Evolutionary conservation across 1,140 invertebrate species (phyloP).

Genomic region (Diabrotica undecimpunctata): DNA sequence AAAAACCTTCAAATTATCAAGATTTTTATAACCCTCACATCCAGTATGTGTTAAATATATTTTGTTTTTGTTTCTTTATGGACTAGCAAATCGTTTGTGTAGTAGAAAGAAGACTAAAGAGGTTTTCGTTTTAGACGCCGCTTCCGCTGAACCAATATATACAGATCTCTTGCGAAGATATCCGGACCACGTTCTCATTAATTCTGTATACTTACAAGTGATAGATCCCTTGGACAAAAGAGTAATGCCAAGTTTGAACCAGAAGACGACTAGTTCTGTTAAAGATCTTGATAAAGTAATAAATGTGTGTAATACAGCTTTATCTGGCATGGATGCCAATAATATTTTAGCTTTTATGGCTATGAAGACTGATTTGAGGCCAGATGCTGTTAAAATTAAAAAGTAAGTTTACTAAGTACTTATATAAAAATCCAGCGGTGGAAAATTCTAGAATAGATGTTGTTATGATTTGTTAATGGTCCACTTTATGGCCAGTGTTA

Average conservation of each 20-base stretch:
- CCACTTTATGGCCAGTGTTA: too few relatives aligned
- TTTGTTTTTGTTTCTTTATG: too few relatives aligned
- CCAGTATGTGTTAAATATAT: too few relatives aligned
- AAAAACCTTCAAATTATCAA: too few relatives aligned
- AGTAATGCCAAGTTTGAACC: conserved; percentile 39
- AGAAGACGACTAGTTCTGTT: conserved; percentile 14
- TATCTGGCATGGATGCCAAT: conserved; percentile 70
- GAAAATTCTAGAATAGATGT: too few relatives aligned
- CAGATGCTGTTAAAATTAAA: conserved; percentile 77
- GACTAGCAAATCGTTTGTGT: too few relatives aligned
- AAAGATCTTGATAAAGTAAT: conserved; percentile 47
- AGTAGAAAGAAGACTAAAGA: too few relatives aligned
- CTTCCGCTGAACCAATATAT: conserved; percentile 67
- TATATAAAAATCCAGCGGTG: too few relatives aligned
- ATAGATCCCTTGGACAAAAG: conserved; percentile 60
- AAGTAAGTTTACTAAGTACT: conserved; percentile 53
- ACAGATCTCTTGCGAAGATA: conserved; percentile 67
- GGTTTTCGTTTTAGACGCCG: conserved; percentile 48
- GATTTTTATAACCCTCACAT: too few relatives aligned
- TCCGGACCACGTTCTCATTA: conserved; percentile 69
- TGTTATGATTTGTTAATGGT: too few relatives aligned
- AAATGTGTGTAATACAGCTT: conserved; percentile 61
- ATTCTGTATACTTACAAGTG: conserved; percentile 72
- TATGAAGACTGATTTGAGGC: conserved; percentile 71
- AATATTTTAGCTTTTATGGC: conserved; percentile 56